These are phyloP conservation scores for Pseudomyrmex dendroicus DNA, from an alignment of 1,140 invertebrate species.

Conservation along the genomic window DNA sequence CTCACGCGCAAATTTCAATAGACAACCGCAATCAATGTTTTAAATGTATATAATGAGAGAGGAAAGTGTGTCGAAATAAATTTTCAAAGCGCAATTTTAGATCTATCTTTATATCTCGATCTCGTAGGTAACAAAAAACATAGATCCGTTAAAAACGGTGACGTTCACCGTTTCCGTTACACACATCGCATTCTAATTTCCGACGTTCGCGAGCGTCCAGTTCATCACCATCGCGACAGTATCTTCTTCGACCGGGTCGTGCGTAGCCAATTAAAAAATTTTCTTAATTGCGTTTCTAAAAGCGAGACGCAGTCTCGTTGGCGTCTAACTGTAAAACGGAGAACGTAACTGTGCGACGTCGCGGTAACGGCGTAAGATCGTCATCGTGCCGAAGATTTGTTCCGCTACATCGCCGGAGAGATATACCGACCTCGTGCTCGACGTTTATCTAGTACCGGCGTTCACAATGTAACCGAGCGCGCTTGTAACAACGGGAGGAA, in stretches of 20 bases:
- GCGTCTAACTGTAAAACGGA: conserved; percentile 79
- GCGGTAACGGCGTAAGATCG: conserved; percentile 67
- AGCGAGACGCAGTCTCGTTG: conserved; percentile 37
- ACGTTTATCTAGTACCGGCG: not conserved
- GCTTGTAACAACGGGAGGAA: conserved; percentile 12
- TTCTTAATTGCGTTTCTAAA: conserved; percentile 32
- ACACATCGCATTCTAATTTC: conserved; percentile 33
- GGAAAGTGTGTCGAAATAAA: not conserved
- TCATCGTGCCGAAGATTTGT: conserved; percentile 77
- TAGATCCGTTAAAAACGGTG: not conserved
- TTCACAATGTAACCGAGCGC: conserved; percentile 13
- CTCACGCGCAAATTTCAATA: too few species aligned
- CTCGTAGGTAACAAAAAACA: not conserved
- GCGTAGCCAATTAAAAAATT: conserved; percentile 46
- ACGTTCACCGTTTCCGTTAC: conserved; percentile 14
- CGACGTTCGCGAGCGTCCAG: conserved; percentile 1
- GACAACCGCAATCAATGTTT: too few species aligned
- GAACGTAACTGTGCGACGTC: conserved; percentile 69
- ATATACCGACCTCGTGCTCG: conserved; percentile 33
- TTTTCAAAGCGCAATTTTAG: not conserved
- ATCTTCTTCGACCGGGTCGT: too few species aligned
- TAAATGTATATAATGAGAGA: too few species aligned
- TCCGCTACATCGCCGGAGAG: conserved; percentile 73
- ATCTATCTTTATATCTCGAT: not conserved
- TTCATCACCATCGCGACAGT: not conserved